Base-by-base conservation (phyloP, 2,888 invertebrate genomes). In the Drosophila austrosaltans region DNA sequence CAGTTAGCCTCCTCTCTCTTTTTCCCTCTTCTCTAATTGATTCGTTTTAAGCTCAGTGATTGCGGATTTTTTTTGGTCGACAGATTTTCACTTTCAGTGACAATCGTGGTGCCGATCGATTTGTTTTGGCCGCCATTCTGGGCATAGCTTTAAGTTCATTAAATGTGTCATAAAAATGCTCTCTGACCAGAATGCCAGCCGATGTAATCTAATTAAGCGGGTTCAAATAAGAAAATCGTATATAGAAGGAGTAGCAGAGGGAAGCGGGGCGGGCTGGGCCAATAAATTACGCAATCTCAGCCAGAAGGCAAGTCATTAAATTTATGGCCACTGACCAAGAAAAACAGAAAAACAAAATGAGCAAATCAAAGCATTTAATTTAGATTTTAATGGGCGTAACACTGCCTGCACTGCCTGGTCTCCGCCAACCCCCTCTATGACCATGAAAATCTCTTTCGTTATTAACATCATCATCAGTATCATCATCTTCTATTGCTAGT, bases 241-340 rank as follows among this genome's bases (percentile, higher is more conserved):
- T 30, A 30, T 5, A 5, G 10, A 8, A 22, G 53, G 12, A 1
- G 2, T 25, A 25, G 28, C 7, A 25, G 36, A 8, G 36, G 10
- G 3, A 8, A 8, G 36, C 8, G 36, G 30, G 6, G 30, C 6
- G 30, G 30, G 6, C 30, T 30, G 3, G 54, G 30, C 32, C 63
- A 79, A 87, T 89, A 84, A 84, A 89, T 84, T 72, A 84, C 72
- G 75, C 82, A 87, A 84, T 87, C 87, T 84, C 75, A 68, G 78
- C 73, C 64, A 66, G 78, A 73, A 70, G 79, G 77, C 71, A 74
- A 73, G 73, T 74, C 89, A 82, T 85, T 85, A 89, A 84, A 84
- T 89, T 87, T 84, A 85, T 84, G 76, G 70, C 67, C 68, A 70
- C 66, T 78, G 81, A 81, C 48, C 32, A 22, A 62, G 63, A 48